Conservation (phyloP, 1,140 invertebrate genomes). For the Rhopalosiphum maidis region DNA sequence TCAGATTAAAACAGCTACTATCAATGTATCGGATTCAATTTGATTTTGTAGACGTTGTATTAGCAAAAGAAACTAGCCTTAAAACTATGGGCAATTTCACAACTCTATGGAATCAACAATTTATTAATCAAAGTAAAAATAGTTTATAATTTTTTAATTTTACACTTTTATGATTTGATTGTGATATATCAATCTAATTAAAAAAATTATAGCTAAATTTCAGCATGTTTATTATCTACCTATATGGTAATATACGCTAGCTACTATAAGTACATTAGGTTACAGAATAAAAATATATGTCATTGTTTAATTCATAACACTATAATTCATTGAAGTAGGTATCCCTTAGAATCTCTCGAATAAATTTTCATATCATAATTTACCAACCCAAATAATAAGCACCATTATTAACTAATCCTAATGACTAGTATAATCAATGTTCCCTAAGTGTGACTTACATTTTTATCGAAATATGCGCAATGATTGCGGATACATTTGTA, state of each 20-base stretch:
- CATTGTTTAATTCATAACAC: too few species aligned
- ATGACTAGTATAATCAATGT: background rate
- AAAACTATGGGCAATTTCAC: background rate
- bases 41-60: slow-evolving; percentile 32
- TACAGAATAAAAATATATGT: background rate
- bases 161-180: background rate
- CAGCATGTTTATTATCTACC: too few species aligned
- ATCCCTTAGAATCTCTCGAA: background rate
- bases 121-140: background rate
- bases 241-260: background rate
- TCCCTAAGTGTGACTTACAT: background rate
- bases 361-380: background rate
- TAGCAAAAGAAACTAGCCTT: background rate
- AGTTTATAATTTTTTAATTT: background rate
- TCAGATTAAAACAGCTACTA: slow-evolving; percentile 36
- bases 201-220: background rate
- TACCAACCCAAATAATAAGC: background rate
- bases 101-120: background rate
- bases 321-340: background rate
- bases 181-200: too few species aligned
- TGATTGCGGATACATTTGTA: background rate
- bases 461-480: background rate
- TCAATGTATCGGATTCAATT: slow-evolving; percentile 40
- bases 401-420: background rate
- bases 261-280: background rate